Conservation (phyloP, 2,113 vertebrate species). For the Typhlomys cinereus region DNA sequence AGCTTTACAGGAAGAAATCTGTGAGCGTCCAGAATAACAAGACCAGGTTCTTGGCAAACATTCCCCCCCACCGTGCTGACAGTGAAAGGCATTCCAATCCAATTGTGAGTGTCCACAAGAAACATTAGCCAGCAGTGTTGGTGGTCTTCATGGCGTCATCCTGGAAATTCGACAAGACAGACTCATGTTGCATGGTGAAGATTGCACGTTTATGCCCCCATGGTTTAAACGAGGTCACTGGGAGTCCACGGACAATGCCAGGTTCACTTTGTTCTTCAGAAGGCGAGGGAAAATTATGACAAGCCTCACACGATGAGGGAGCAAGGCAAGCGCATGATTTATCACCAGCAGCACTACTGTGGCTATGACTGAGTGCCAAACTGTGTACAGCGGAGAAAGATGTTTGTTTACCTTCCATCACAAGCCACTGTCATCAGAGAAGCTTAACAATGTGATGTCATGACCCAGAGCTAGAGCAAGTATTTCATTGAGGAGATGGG, state of each 20-base stretch:
- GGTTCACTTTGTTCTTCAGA: constrained; percentile 64
- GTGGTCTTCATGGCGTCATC: neutral
- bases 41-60: neutral
- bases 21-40: neutral
- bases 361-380: constrained; percentile 56
- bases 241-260: constrained; percentile 57
- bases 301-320: constrained; percentile 75
- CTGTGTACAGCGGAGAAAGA: constrained; percentile 51
- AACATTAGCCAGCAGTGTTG: neutral
- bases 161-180: neutral
- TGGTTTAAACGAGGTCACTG: neutral
- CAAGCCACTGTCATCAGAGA: constrained; percentile 57
- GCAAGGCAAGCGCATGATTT: constrained; percentile 80
- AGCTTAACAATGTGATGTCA: constrained; percentile 49
- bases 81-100: neutral
- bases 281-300: constrained; percentile 67
- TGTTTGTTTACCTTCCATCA: constrained; percentile 67
- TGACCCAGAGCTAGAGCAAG: constrained; percentile 44
- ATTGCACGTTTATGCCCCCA: neutral
- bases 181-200: neutral
- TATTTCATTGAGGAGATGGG: constrained; percentile 43
- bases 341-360: constrained; percentile 46
- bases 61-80: neutral
- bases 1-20: neutral
- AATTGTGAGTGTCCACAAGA: neutral